These are phyloP conservation scores for Samia ricini DNA, from an alignment of 1,140 invertebrate genomes.

Conservation along the genomic window DNA sequence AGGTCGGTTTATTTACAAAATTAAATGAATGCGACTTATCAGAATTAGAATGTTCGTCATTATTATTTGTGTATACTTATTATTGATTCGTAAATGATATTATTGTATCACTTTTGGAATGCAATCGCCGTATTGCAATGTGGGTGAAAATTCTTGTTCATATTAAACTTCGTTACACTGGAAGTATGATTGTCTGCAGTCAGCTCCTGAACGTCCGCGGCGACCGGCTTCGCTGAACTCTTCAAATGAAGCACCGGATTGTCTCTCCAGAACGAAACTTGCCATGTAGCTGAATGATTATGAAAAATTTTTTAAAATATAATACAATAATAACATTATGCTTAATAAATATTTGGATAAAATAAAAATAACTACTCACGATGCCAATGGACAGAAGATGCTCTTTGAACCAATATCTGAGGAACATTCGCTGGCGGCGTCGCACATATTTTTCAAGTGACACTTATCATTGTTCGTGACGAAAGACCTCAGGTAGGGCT, in stretches of 20 bases:
- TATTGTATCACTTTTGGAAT: slow-evolving; percentile 24
- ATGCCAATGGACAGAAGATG: slow-evolving; percentile 94
- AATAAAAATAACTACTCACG: slow-evolving; percentile 82
- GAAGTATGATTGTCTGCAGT: slow-evolving; percentile 89
- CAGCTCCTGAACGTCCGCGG: slow-evolving; percentile 88
- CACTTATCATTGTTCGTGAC: slow-evolving; percentile 88
- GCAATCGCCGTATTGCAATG: slow-evolving; percentile 20
- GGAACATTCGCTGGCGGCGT: slow-evolving; percentile 92
- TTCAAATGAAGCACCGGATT: slow-evolving; percentile 86
- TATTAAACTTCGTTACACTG: slow-evolving; percentile 91
- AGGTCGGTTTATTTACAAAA: background rate
- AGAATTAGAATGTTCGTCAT: background rate
- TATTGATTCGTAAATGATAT: background rate
- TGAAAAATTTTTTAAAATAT: slow-evolving; percentile 16
- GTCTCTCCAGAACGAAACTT: slow-evolving; percentile 88
- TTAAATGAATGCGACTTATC: background rate
- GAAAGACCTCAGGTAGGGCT: slow-evolving; percentile 92
- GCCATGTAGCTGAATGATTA: slow-evolving; percentile 85
- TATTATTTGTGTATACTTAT: background rate
- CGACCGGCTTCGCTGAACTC: slow-evolving; percentile 89
- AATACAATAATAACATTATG: slow-evolving; percentile 1
- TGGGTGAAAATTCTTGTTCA: slow-evolving; percentile 7
- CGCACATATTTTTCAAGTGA: slow-evolving; percentile 90
- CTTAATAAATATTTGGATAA: background rate
- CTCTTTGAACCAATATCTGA: slow-evolving; percentile 89